phyloP scores from a whole-genome alignment of 2,113 vertebrate genomes.

The Columbina picui region DNA sequence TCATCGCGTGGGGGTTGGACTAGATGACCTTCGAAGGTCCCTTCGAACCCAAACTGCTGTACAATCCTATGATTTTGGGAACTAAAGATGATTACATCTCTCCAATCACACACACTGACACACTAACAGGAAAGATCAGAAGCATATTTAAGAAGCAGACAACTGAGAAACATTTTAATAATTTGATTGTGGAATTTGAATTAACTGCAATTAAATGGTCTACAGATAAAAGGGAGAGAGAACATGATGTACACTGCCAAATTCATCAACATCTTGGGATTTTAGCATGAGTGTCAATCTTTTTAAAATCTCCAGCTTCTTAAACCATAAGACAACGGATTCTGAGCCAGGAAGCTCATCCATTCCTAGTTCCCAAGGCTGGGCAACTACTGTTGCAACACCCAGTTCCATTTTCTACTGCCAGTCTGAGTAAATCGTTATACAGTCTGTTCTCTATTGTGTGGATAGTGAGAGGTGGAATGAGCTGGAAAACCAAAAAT shows the following conservation, averaged over 20 bases:
- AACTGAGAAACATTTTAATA: not conserved
- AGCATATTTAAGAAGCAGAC: not conserved
- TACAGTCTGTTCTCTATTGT: not conserved
- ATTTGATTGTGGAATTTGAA: not conserved
- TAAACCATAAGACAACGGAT: not conserved
- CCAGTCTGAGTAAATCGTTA: not conserved
- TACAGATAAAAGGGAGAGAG: not conserved
- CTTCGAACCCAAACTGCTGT: not conserved
- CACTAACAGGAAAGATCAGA: not conserved
- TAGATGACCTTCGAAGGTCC: not conserved
- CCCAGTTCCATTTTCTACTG: not conserved
- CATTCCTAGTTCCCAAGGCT: not conserved
- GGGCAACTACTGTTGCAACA: not conserved
- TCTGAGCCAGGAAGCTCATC: not conserved
- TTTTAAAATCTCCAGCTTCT: not conserved
- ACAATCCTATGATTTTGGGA: not conserved
- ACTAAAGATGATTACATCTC: not conserved
- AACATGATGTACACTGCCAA: not conserved
- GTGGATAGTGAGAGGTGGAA: not conserved
- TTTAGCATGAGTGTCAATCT: not conserved
- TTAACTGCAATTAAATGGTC: not conserved
- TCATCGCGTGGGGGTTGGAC: too few relatives aligned
- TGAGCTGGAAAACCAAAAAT: not conserved
- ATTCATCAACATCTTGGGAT: not conserved
- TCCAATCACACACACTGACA: not conserved